A percentile compares a stretch with the other conserved stretches of the same genome.
These are phyloP conservation scores for Anhinga anhinga DNA, from an alignment of 2,113 vertebrate species.

Conservation along the genomic window DNA sequence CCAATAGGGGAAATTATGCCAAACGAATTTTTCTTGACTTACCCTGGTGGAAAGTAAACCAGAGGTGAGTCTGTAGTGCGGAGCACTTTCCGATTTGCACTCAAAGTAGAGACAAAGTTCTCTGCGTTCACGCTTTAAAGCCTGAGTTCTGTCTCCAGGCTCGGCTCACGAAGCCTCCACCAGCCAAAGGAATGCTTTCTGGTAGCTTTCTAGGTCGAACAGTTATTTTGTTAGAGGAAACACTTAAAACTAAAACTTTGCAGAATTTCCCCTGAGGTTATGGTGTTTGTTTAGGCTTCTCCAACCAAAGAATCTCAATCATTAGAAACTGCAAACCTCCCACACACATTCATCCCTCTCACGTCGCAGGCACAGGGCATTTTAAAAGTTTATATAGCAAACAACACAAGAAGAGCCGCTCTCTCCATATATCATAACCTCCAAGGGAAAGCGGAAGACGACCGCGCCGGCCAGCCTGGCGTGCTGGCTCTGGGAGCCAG, in stretches of 20 bases:
- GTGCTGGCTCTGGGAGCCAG: not conserved
- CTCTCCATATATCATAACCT: not conserved
- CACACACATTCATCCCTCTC: not conserved
- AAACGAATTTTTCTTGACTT: not conserved
- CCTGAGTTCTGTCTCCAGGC: not conserved
- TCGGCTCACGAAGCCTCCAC: rapidly evolving
- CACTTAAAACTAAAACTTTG: slow-evolving; percentile 30
- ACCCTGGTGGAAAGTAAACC: not conserved
- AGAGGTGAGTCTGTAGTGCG: rapidly evolving
- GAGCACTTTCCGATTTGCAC: not conserved
- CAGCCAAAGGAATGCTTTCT: not conserved
- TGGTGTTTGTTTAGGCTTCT: slow-evolving; percentile 59
- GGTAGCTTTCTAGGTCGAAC: not conserved
- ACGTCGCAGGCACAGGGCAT: rapidly evolving
- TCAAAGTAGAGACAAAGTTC: not conserved
- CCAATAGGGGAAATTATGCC: not conserved
- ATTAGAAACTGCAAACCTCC: slow-evolving; percentile 28
- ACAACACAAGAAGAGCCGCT: not conserved
- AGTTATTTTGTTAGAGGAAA: slow-evolving; percentile 38
- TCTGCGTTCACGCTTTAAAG: not conserved
- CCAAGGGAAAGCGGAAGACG: not conserved
- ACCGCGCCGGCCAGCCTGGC: not conserved
- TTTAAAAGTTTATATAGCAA: not conserved
- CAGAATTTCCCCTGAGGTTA: slow-evolving; percentile 43
- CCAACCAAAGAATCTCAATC: slow-evolving; percentile 31